Conservation (phyloP, 2,797 vertebrate genomes). For the Cephalopachus bancanus region DNA sequence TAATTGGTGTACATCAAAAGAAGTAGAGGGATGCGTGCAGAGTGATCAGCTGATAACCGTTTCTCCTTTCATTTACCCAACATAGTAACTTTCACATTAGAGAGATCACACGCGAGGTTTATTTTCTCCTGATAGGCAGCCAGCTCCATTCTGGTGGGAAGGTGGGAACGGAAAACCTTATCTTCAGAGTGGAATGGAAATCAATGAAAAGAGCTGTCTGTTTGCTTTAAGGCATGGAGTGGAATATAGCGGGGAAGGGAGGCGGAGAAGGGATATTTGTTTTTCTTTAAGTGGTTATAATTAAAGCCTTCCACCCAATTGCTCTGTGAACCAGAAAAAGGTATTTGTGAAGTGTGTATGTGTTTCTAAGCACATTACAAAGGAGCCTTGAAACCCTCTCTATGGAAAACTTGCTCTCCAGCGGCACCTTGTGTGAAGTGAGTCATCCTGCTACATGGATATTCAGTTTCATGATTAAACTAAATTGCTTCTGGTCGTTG, state of each 20-base stretch:
- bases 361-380: constrained; percentile 46
- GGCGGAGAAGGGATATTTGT: constrained; percentile 71
- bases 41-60: constrained; percentile 63
- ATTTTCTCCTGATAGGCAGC: constrained; percentile 82
- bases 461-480: not conserved
- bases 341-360: constrained; percentile 61
- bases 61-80: constrained; percentile 70
- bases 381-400: not conserved
- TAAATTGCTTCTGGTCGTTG: not conserved
- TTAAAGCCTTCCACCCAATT: constrained; percentile 72
- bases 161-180: constrained; percentile 75
- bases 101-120: constrained; percentile 86
- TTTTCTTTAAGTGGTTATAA: constrained; percentile 80
- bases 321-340: constrained; percentile 73
- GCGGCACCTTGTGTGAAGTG: constrained; percentile 83
- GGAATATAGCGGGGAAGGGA: constrained; percentile 81
- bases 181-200: constrained; percentile 79
- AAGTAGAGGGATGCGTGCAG: not conserved
- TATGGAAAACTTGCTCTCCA: constrained; percentile 77
- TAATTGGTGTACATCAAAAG: constrained; percentile 73
- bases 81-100: constrained; percentile 81
- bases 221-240: constrained; percentile 85
- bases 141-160: constrained; percentile 58
- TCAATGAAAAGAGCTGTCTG: constrained; percentile 73
- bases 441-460: constrained; percentile 15